Evolutionary conservation across 2,888 invertebrate genomes (phyloP), one percentile per base, ranked within the genome.

Genomic region (Oconnorella tubifera): DNA sequence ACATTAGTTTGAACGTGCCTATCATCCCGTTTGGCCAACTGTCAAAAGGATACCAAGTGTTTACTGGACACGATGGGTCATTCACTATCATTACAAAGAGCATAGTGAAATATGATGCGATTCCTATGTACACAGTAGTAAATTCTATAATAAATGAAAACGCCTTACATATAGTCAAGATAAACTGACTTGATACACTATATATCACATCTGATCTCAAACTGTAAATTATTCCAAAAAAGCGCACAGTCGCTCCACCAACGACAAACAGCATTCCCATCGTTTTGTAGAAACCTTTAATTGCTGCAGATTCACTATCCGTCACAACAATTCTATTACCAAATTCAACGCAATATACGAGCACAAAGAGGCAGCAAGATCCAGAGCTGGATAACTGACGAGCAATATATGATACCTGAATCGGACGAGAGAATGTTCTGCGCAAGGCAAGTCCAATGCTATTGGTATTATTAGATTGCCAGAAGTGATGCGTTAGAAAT

Each of bases 71-170:
- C 23, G 10, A 19, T 23, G 53, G 53, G 25, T 51, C 53, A 4
- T 51, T 51, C 14, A 51, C 53, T 23, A 51, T 27, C 23, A 51
- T 19, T 6, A 51, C 23, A 27, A 51, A 51, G 6, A 51, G 14
- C 6, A 27, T 6, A 6, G 25, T 51, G 53, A 51, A 51, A 51
- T 6, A 6, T 51, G 53, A 10, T 4, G 53, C 14, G 25, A 51
- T 27, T 19, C 10, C 10, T 19, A 51, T 19, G 53, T 51, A 51
- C 4, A 51, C 25, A 4, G 53, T 19, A 51, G 53, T 27, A 27
- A 51, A 51, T 25, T 51, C 14, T 23, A 51, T 25, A 19, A 51
- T 51, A 51, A 51, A 51, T 6, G 53, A 51, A 27, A 51, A 51
- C 14, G 25, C 6, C 25, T 51, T 51, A 27, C 10, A 19, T 6